These are phyloP conservation scores for Suricata suricatta DNA, from an alignment of 2,113 vertebrate species.

Conservation along the genomic window DNA sequence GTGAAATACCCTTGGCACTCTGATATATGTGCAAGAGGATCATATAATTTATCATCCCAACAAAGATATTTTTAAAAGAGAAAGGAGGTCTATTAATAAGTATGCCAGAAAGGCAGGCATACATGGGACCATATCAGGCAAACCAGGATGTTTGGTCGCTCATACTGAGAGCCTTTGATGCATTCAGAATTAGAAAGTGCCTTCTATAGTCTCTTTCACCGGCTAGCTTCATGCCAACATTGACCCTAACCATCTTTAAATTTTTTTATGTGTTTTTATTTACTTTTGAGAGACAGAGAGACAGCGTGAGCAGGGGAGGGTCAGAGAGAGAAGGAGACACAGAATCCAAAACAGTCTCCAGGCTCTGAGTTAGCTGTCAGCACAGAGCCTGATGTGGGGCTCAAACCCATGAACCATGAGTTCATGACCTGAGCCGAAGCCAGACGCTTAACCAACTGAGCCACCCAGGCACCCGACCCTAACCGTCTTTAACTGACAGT, in stretches of 20 bases:
- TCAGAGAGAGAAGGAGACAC: too few relatives aligned
- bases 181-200: background rate
- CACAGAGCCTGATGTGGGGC: too few relatives aligned
- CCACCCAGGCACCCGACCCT: too few relatives aligned
- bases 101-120: background rate
- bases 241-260: background rate
- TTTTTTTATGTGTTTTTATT: too few relatives aligned
- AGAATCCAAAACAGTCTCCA: too few relatives aligned
- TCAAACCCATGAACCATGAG: too few relatives aligned
- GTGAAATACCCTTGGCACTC: background rate
- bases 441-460: too few relatives aligned
- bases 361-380: too few relatives aligned
- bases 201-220: background rate
- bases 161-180: background rate
- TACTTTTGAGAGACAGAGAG: too few relatives aligned
- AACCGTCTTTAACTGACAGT: background rate
- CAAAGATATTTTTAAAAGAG: conserved; percentile 25
- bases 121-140: background rate
- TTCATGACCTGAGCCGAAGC: too few relatives aligned
- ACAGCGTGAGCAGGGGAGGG: too few relatives aligned
- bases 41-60: background rate
- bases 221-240: background rate
- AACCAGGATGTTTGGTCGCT: background rate
- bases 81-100: background rate
- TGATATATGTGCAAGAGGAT: background rate